A percentile compares a stretch with the other conserved stretches of the same genome.
Evolutionary conservation across 2,888 invertebrate genomes (phyloP).

Genomic region (Steinernema carpocapsae): DNA sequence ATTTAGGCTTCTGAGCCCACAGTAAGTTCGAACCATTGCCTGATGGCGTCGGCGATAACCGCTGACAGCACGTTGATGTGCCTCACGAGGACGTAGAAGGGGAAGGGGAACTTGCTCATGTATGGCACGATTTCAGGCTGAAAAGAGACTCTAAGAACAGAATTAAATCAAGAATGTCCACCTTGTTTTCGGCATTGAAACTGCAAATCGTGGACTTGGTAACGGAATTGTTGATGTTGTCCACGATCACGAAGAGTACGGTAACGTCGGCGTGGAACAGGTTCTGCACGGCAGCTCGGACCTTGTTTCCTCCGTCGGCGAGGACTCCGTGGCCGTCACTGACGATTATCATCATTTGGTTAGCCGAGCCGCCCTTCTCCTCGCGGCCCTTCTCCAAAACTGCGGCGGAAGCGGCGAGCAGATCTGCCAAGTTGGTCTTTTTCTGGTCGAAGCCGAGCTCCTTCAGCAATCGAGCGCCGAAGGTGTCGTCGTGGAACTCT

Average conservation of each 20-base stretch:
- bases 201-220: constrained; percentile 84
- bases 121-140: constrained; percentile 77
- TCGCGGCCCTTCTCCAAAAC: constrained; percentile 1
- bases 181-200: constrained; percentile 74
- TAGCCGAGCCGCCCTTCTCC: constrained; percentile 64
- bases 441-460: constrained; percentile 81
- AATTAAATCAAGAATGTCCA: constrained; percentile 44
- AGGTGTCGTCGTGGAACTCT: constrained; percentile 80
- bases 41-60: constrained; percentile 89
- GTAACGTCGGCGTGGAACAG: constrained; percentile 77
- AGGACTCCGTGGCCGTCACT: constrained; percentile 94
- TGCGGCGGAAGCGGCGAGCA: constrained; percentile 44
- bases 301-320: constrained; percentile 79
- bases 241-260: constrained; percentile 91
- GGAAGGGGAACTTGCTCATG: constrained; percentile 95
- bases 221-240: constrained; percentile 91
- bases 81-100: constrained; percentile 87
- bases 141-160: not conserved
- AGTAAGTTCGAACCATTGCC: constrained; percentile 95
- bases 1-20: constrained; percentile 35
- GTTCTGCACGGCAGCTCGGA: constrained; percentile 49
- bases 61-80: constrained; percentile 77
- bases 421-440: constrained; percentile 75
- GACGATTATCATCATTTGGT: constrained; percentile 86
- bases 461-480: constrained; percentile 73